These are phyloP conservation scores for Malurus alboscapulatus DNA, from an alignment of 2,113 vertebrate genomes.

Conservation along the genomic window DNA sequence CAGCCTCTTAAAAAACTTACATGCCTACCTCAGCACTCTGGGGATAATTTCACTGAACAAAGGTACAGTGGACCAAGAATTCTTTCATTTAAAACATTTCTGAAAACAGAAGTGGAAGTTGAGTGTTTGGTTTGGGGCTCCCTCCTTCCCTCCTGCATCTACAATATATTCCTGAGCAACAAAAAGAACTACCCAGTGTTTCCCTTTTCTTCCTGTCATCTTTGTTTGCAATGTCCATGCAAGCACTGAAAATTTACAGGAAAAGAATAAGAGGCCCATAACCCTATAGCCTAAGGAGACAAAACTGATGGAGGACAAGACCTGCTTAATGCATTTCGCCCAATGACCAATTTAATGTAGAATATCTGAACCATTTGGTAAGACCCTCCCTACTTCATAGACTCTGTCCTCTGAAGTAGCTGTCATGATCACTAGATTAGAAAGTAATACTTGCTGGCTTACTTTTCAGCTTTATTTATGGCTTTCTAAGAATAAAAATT, in stretches of 20 bases:
- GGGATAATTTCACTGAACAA: background rate
- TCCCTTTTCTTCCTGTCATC: background rate
- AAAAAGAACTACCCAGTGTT: background rate
- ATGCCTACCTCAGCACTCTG: background rate
- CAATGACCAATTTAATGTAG: background rate
- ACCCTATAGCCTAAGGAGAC: background rate
- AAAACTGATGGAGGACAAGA: background rate
- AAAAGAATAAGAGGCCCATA: background rate
- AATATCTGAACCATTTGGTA: background rate
- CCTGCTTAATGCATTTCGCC: background rate
- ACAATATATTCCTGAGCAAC: background rate
- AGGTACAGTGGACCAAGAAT: background rate
- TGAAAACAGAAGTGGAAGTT: background rate
- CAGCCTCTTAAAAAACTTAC: background rate
- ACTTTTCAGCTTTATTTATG: conserved; percentile 37
- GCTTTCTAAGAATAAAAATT: conserved; percentile 45
- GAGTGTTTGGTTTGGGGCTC: background rate
- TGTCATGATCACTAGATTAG: background rate
- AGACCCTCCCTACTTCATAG: background rate
- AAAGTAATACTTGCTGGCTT: conserved; percentile 41
- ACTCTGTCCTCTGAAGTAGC: background rate
- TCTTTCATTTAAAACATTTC: background rate
- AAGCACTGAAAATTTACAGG: background rate
- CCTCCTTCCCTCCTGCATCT: background rate
- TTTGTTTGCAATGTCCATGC: background rate